These are phyloP conservation scores for Lasioglossum marginatum DNA, from an alignment of 2,888 invertebrate genomes.

Conservation along the genomic window DNA sequence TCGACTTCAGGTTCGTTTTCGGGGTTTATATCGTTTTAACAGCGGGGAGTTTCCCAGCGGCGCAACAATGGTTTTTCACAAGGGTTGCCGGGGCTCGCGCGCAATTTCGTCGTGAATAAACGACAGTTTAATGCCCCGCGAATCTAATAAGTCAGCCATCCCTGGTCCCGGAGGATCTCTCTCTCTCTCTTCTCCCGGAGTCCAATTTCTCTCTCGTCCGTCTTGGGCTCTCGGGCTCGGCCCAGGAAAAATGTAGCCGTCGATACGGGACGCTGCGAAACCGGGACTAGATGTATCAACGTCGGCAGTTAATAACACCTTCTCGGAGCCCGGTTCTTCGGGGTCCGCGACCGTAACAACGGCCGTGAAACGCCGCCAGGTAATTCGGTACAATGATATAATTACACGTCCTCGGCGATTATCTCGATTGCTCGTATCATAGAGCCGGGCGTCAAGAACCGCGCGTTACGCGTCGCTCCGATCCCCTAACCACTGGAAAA, in stretches of 20 bases:
- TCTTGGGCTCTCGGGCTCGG: not conserved
- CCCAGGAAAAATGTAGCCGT: constrained; percentile 28
- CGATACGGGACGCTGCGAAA: constrained; percentile 32
- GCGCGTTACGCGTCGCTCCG: constrained; percentile 1
- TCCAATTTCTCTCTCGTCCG: not conserved
- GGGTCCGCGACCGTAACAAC: constrained; percentile 49
- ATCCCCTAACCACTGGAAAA: not conserved
- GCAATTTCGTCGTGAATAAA: not conserved
- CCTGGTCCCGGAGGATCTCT: not conserved
- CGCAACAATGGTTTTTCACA: not conserved
- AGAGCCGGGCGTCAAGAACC: constrained; percentile 5
- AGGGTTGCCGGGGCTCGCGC: not conserved
- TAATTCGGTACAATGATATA: constrained; percentile 83
- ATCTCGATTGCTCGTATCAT: constrained; percentile 78
- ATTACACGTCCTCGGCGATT: constrained; percentile 80
- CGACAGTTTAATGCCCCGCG: constrained; percentile 11
- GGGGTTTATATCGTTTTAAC: not conserved
- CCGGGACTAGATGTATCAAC: constrained; percentile 80
- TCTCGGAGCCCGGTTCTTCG: constrained; percentile 56
- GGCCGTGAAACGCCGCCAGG: constrained; percentile 70
- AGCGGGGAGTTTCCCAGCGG: not conserved
- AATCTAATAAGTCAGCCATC: not conserved
- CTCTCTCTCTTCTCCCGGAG: not conserved
- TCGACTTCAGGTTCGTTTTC: not conserved
- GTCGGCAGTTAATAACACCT: constrained; percentile 81